Percentiles rank a stretch among this genome's conserved stretches.
phyloP scores from a whole-genome alignment of 2,797 vertebrate genomes.

The Oreonectes daqikongensis region DNA sequence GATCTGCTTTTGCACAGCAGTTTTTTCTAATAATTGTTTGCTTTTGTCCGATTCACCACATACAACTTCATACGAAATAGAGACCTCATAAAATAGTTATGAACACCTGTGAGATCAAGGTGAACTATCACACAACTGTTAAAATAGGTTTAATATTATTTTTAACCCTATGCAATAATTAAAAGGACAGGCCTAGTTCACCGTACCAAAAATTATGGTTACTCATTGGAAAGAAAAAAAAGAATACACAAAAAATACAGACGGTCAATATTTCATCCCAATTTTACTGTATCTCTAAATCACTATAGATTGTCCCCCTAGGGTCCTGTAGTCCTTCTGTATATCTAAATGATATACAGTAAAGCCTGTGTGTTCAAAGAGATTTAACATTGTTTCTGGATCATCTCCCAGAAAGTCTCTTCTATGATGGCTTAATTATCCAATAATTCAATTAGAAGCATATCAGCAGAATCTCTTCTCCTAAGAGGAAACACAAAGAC shows the following conservation, averaged over 20 bases:
- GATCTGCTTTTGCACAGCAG: too few relatives aligned
- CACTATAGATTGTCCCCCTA: neutral
- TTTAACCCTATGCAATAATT: neutral
- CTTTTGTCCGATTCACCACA: too few relatives aligned
- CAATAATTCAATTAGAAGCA: slow-evolving; percentile 53
- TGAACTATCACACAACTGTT: too few relatives aligned
- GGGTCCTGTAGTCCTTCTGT: slow-evolving; percentile 2
- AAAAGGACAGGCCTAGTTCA: too few relatives aligned
- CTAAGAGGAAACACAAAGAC: slow-evolving; percentile 32
- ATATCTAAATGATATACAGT: slow-evolving; percentile 33
- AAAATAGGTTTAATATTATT: neutral
- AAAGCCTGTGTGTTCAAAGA: slow-evolving; percentile 30
- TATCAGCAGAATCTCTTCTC: slow-evolving; percentile 28
- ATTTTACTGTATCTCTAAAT: neutral
- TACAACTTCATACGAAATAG: too few relatives aligned
- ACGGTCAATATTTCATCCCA: slow-evolving; percentile 13
- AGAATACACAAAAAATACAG: too few relatives aligned
- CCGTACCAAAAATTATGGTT: too few relatives aligned
- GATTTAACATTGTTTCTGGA: slow-evolving; percentile 51
- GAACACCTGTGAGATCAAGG: too few relatives aligned
- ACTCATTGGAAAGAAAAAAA: too few relatives aligned
- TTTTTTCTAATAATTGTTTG: too few relatives aligned
- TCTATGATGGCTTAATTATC: slow-evolving; percentile 47
- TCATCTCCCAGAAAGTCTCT: slow-evolving; percentile 47
- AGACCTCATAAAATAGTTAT: too few relatives aligned